Evolutionary conservation across 2,113 vertebrate genomes (phyloP).

Genomic region (Emydocephalus ijimae): DNA sequence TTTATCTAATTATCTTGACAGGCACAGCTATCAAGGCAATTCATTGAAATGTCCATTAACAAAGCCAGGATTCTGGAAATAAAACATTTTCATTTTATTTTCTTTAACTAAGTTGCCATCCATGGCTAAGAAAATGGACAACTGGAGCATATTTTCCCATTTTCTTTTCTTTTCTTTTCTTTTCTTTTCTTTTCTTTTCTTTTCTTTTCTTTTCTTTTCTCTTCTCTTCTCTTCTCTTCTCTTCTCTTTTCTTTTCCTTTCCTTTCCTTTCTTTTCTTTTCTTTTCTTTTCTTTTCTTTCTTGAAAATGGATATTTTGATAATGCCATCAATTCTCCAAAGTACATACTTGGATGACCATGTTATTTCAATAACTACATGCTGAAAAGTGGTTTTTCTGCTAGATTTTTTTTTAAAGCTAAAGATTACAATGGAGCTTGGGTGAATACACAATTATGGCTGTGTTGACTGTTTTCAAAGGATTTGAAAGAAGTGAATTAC

Average conservation of each 20-base stretch:
- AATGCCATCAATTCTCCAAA: not conserved
- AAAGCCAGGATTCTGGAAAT: slow-evolving; percentile 18
- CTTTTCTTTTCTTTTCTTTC: slow-evolving; percentile 4
- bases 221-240: not conserved
- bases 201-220: no score
- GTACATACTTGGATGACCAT: not conserved
- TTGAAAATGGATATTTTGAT: slow-evolving; percentile 46
- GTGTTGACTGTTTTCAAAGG: not conserved
- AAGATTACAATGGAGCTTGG: not conserved
- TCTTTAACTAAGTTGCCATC: slow-evolving; percentile 33
- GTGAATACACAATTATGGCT: not conserved
- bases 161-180: not conserved
- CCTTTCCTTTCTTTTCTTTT: no score
- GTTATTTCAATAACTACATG: not conserved
- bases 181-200: not conserved
- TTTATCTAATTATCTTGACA: slow-evolving; percentile 59
- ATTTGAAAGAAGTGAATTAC: not conserved
- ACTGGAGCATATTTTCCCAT: slow-evolving; percentile 12
- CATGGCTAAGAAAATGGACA: slow-evolving; percentile 46
- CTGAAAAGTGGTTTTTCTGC: not conserved
- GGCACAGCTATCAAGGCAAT: slow-evolving; percentile 56
- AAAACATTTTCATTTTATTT: slow-evolving; percentile 32
- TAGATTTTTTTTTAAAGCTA: not conserved
- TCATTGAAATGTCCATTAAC: slow-evolving; percentile 47
- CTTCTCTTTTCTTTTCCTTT: not conserved